Base-by-base conservation (phyloP, 2,797 vertebrate genomes). In the Danio tinwini region DNA sequence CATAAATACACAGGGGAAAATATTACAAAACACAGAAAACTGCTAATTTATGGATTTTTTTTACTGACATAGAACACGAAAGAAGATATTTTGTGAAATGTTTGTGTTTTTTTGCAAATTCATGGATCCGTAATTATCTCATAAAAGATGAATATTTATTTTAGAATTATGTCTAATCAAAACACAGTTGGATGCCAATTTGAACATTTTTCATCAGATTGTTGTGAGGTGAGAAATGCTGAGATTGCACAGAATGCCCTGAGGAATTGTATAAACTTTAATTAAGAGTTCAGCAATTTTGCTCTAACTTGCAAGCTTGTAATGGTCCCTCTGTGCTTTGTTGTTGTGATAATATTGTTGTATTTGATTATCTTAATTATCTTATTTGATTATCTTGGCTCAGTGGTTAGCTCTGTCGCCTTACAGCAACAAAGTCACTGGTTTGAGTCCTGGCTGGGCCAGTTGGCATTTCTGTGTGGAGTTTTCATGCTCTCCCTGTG, bases 271-370 rank as follows among this genome's bases (percentile, higher is more conserved):
- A 55, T 59, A 61, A 56, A 55, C 39, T 55, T 55, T 8, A 52
- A 63, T 74, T 40, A 74, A 40, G 47, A 74, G 73, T 52, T 63
- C n/a, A 42, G 58, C 63, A 17, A 74, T 39, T 63, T 52, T 62
- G 16, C 19, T 49, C 58, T 50, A 50, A 50, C 58, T 39, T 6
- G 29, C 58, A 62, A 39, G 58, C 7, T 19, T 74, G 50, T 17
- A 39, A 63, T 70, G 68, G 11, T 55, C 50, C 68, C 68, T 19
- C 37, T 0, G 50, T 12, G 50, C 10, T 55, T 55, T 55, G 50
- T 55, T 53, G 70, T 42, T 1, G n/a, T 55, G 68, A 70, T 55
- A 70, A 70, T 70, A 42, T 55, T 19, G 50, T 42, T 37, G 37
- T 53, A 11, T 70, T 42, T 53, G 8, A 17, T 52, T 70, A 52